Evolutionary conservation across 2,797 vertebrate genomes (phyloP).

Genomic region (Hoplostethus atlanticus): DNA sequence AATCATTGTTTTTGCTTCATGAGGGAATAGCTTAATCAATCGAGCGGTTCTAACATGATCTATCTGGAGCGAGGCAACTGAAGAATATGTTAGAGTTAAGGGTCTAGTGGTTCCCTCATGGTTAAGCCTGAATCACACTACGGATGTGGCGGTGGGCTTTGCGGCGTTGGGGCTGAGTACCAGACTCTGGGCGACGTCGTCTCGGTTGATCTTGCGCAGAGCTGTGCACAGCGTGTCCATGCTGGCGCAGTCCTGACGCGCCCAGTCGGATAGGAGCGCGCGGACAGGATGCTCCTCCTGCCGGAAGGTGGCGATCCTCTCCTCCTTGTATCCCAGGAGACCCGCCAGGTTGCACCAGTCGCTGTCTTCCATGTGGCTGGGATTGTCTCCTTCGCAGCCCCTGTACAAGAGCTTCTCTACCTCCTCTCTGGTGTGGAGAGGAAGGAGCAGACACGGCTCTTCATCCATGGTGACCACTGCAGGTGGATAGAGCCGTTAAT

Average conservation of each 20-base stretch:
- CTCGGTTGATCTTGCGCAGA: conserved; percentile 91
- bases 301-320: conserved; percentile 91
- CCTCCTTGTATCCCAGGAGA: conserved; percentile 93
- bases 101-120: conserved; percentile 24
- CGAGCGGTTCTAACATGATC: conserved; percentile 30
- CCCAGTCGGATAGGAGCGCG: conserved; percentile 93
- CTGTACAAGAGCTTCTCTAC: conserved; percentile 92
- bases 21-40: conserved; percentile 21
- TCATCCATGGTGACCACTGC: conserved; percentile 90
- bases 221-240: conserved; percentile 90
- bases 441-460: conserved; percentile 86
- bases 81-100: conserved; percentile 40
- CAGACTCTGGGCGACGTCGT: conserved; percentile 93
- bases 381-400: conserved; percentile 65
- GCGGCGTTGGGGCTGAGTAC: conserved; percentile 68
- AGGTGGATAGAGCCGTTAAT: background rate
- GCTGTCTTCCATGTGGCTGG: conserved; percentile 85
- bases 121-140: conserved; percentile 78
- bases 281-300: conserved; percentile 90
- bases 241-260: conserved; percentile 91
- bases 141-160: conserved; percentile 93
- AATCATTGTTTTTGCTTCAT: conserved; percentile 29
- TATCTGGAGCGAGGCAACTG: conserved; percentile 29
- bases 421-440: conserved; percentile 91
- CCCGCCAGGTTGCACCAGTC: conserved; percentile 93